phyloP scores from a whole-genome alignment of 2,888 invertebrate genomes.

The Oligia fasciuncula region DNA sequence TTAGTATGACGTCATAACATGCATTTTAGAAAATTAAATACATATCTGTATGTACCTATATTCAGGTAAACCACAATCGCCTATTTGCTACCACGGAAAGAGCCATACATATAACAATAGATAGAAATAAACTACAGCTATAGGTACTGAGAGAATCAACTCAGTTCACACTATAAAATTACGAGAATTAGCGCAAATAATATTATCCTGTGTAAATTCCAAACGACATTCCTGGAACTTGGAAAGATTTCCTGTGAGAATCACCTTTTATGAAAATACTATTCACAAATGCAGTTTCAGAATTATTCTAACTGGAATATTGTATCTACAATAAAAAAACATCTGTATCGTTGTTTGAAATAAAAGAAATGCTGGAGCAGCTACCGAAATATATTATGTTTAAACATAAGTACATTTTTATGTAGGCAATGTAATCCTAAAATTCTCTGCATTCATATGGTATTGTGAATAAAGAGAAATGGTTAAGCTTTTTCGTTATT shows the following conservation, averaged over 20 bases:
- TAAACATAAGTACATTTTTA: background rate
- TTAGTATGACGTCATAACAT: constrained; percentile 6
- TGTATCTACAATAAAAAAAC: background rate
- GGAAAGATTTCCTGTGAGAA: constrained; percentile 35
- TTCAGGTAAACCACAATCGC: constrained; percentile 44
- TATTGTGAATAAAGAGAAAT: constrained; percentile 38
- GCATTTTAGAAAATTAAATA: constrained; percentile 10
- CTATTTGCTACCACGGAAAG: constrained; percentile 18
- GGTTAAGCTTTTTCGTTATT: constrained; percentile 46
- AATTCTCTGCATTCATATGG: constrained; percentile 20
- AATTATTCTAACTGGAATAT: background rate
- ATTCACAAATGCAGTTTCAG: constrained; percentile 1
- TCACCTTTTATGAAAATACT: constrained; percentile 28
- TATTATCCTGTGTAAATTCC: constrained; percentile 59
- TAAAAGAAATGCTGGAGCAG: background rate
- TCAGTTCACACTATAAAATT: constrained; percentile 14
- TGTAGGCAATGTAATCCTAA: constrained; percentile 21
- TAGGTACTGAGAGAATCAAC: background rate
- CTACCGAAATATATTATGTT: background rate
- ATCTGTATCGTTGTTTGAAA: background rate
- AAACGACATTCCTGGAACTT: constrained; percentile 39
- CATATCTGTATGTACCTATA: background rate
- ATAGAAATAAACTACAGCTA: background rate
- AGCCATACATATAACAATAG: background rate
- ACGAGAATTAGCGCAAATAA: constrained; percentile 29